Evolutionary conservation across 2,113 vertebrate species (phyloP).

Genomic region (Pomatorhinus ruficollis): DNA sequence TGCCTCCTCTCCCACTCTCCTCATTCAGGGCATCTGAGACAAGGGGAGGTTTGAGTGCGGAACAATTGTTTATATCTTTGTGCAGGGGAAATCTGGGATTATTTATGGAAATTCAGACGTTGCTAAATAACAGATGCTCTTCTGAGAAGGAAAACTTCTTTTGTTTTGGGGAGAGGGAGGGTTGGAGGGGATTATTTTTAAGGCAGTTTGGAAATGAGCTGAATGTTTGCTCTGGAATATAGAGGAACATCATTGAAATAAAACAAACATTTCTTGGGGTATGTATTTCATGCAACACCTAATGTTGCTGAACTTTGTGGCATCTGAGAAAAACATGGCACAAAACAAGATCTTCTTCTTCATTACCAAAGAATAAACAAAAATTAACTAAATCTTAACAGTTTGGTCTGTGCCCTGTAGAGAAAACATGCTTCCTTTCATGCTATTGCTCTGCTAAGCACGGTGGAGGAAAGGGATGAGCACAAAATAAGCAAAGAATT

Average conservation of each 20-base stretch:
- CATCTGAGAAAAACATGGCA: background rate
- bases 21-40: background rate
- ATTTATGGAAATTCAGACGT: constrained; percentile 72
- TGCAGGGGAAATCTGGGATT: constrained; percentile 73
- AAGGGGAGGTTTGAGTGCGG: background rate
- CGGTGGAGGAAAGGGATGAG: background rate
- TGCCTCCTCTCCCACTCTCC: background rate
- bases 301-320: background rate
- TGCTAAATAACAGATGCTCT: constrained; percentile 73
- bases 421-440: background rate
- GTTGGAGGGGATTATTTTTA: background rate
- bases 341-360: background rate
- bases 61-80: constrained; percentile 64
- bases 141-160: constrained; percentile 52
- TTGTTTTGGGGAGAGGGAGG: background rate
- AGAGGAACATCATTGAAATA: background rate
- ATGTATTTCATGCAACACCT: background rate
- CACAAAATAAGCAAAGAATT: background rate
- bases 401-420: background rate
- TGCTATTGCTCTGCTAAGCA: background rate
- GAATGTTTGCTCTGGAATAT: constrained; percentile 3
- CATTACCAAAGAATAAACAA: background rate
- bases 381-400: background rate
- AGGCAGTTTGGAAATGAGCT: constrained; percentile 17
- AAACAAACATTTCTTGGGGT: background rate